phyloP scores from a whole-genome alignment of 2,113 vertebrate genomes.

The Ageneiosus marmoratus region DNA sequence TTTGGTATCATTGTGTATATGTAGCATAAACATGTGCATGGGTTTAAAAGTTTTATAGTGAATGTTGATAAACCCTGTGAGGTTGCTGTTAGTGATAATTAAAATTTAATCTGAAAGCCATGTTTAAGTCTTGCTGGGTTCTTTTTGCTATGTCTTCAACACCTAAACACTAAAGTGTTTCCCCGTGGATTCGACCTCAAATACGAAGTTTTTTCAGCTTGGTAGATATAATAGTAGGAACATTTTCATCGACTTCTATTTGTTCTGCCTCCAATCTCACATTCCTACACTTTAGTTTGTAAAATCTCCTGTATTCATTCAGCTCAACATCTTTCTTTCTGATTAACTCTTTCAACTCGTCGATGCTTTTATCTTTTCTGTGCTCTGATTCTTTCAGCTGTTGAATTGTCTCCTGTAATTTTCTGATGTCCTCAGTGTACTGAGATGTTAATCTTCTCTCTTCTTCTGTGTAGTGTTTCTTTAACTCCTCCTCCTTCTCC shows the following conservation, averaged over 20 bases:
- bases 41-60: too few relatives aligned
- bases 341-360: neutral
- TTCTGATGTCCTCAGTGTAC: neutral
- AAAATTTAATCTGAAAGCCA: too few relatives aligned
- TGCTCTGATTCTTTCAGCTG: neutral
- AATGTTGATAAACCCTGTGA: too few relatives aligned
- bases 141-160: too few relatives aligned
- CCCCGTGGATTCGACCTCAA: too few relatives aligned
- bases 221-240: neutral
- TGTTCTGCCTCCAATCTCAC: slow-evolving; percentile 13
- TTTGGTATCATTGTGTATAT: too few relatives aligned
- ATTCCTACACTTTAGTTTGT: neutral
- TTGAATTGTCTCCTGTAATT: neutral
- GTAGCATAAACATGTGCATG: too few relatives aligned
- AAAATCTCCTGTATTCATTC: neutral
- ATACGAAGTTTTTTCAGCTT: neutral
- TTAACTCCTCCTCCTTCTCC: neutral
- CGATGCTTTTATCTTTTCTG: slow-evolving; percentile 4
- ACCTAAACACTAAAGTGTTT: too few relatives aligned
- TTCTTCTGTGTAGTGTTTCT: neutral
- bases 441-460: neutral
- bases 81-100: too few relatives aligned
- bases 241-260: neutral
- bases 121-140: too few relatives aligned
- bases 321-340: neutral